These are phyloP conservation scores for Mus spicilegus DNA, from an alignment of 2,113 vertebrate species.

Conservation along the genomic window DNA sequence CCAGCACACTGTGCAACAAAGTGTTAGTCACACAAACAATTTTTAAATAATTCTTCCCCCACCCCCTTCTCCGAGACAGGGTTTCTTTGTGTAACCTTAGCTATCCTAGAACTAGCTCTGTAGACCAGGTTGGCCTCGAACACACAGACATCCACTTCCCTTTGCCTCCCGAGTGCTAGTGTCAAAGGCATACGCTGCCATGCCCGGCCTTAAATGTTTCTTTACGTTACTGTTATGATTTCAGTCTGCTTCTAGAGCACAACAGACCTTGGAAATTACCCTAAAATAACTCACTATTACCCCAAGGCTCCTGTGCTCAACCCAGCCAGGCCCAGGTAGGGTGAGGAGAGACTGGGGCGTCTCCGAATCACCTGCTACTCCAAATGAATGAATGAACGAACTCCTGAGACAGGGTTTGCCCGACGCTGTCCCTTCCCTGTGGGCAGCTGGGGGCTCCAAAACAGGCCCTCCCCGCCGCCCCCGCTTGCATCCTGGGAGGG, in stretches of 20 bases:
- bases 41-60: neutral
- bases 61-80: neutral
- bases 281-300: neutral
- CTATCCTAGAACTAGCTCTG: neutral
- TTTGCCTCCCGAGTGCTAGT: neutral
- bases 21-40: neutral
- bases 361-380: neutral
- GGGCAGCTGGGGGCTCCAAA: slow-evolving; percentile 35
- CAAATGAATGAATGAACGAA: neutral
- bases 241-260: neutral
- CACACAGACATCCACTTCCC: neutral
- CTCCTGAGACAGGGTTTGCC: neutral
- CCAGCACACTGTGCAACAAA: neutral
- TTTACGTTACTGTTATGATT: neutral
- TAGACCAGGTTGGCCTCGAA: neutral
- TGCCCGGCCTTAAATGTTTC: neutral
- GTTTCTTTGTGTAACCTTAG: neutral
- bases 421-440: neutral
- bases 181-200: neutral
- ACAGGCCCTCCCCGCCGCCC: neutral
- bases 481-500: slow-evolving; percentile 53
- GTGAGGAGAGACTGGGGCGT: neutral
- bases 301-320: neutral
- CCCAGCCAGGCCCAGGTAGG: neutral
- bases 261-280: neutral